A percentile compares a stretch with the other conserved stretches of the same genome.
Conservation (phyloP, 2,113 vertebrate species). For the Thermophis baileyi region DNA sequence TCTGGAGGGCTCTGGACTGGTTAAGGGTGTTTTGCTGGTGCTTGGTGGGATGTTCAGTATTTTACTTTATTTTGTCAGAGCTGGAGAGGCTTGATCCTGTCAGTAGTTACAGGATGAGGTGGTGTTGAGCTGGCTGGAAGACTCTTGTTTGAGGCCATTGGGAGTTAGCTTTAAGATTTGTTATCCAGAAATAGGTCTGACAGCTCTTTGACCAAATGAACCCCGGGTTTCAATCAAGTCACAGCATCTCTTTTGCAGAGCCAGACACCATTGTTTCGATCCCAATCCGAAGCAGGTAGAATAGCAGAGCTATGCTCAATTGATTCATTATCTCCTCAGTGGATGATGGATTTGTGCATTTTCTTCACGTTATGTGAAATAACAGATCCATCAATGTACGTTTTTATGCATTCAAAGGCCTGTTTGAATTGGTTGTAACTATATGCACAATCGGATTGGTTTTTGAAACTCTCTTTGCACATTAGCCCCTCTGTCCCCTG, state of each 20-base stretch:
- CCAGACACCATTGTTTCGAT: not conserved
- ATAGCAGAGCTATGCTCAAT: not conserved
- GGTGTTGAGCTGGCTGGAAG: not conserved
- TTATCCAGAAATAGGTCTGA: not conserved
- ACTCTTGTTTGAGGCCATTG: too few species aligned
- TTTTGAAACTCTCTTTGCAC: not conserved
- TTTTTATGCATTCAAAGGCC: not conserved
- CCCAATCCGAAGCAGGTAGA: not conserved
- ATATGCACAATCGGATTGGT: not conserved
- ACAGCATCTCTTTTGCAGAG: not conserved
- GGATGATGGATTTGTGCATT: not conserved
- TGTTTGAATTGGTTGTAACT: not conserved
- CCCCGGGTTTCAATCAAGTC: not conserved
- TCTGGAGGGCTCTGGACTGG: not conserved
- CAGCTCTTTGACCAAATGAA: not conserved
- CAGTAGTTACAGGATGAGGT: not conserved
- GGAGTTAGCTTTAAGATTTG: not conserved
- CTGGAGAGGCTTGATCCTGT: not conserved
- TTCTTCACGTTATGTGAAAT: not conserved
- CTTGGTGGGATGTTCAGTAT: not conserved
- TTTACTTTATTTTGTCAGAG: not conserved
- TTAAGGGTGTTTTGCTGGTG: not conserved
- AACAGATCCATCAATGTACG: not conserved
- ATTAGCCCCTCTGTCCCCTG: not conserved
- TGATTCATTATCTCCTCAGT: not conserved